Conservation (phyloP, 2,113 vertebrate genomes). For the Bothrops jararaca region DNA sequence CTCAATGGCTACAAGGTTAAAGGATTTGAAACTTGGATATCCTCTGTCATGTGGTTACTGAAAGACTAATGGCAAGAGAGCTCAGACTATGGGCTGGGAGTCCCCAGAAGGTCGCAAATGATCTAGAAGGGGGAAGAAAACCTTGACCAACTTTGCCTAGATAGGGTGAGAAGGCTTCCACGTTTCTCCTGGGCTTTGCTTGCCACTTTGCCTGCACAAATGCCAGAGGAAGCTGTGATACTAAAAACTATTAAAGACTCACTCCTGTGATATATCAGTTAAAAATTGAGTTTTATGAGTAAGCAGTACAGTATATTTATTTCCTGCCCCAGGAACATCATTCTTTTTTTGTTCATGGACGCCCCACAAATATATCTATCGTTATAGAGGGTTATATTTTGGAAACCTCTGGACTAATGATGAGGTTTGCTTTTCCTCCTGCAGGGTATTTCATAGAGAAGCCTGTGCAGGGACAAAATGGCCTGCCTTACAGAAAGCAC, state of each 20-base stretch:
- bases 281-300: neutral
- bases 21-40: neutral
- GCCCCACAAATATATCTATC: neutral
- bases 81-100: neutral
- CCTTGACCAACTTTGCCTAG: neutral
- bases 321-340: neutral
- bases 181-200: neutral
- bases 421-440: neutral
- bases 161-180: neutral
- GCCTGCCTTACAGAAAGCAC: neutral
- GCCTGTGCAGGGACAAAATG: neutral
- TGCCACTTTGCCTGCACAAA: neutral
- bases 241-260: neutral
- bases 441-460: neutral
- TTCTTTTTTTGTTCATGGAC: neutral
- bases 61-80: neutral
- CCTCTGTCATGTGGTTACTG: constrained; percentile 5
- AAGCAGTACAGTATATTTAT: neutral
- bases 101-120: neutral
- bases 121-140: neutral
- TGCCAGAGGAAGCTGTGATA: neutral
- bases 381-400: neutral
- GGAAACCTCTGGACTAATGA: neutral
- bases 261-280: neutral
- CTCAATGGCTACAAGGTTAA: neutral